Evolutionary conservation across 2,888 invertebrate genomes (phyloP).

Genomic region (Drosophila phalerata): DNA sequence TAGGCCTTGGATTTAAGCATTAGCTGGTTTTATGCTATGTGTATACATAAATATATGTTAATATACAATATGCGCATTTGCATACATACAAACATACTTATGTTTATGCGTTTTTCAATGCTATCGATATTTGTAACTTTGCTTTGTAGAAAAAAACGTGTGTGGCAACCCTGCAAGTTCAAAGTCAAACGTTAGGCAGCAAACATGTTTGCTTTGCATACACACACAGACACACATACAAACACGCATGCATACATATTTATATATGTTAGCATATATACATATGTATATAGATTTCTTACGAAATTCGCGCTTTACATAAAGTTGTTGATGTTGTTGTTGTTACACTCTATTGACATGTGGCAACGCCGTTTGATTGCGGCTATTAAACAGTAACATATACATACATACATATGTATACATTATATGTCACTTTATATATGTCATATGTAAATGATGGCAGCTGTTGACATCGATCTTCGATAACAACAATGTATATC

Average conservation of each 20-base stretch:
- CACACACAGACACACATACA: slow-evolving; percentile 14
- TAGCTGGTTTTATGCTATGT: slow-evolving; percentile 19
- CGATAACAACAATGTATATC: slow-evolving; percentile 30
- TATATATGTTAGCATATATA: not conserved
- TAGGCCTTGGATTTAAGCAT: slow-evolving; percentile 44
- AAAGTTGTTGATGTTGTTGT: slow-evolving; percentile 9
- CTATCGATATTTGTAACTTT: slow-evolving; percentile 40
- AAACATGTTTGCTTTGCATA: slow-evolving; percentile 59
- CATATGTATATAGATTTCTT: slow-evolving; percentile 6
- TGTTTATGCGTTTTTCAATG: slow-evolving; percentile 5
- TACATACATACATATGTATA: not conserved
- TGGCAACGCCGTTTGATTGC: slow-evolving; percentile 29
- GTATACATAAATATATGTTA: slow-evolving; percentile 9
- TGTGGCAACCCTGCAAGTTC: slow-evolving; percentile 54
- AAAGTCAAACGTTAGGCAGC: slow-evolving; percentile 53
- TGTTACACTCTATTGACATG: slow-evolving; percentile 12
- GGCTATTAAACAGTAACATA: slow-evolving; percentile 10
- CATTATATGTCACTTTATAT: not conserved
- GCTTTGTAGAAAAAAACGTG: slow-evolving; percentile 1
- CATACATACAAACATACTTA: not conserved
- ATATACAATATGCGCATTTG: slow-evolving; percentile 1
- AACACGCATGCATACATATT: not conserved
- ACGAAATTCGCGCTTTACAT: slow-evolving; percentile 38
- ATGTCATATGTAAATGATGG: slow-evolving; percentile 9
- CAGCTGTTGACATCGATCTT: slow-evolving; percentile 22